phyloP scores from a whole-genome alignment of 1,140 invertebrate species.

The Brachionus rubens region DNA sequence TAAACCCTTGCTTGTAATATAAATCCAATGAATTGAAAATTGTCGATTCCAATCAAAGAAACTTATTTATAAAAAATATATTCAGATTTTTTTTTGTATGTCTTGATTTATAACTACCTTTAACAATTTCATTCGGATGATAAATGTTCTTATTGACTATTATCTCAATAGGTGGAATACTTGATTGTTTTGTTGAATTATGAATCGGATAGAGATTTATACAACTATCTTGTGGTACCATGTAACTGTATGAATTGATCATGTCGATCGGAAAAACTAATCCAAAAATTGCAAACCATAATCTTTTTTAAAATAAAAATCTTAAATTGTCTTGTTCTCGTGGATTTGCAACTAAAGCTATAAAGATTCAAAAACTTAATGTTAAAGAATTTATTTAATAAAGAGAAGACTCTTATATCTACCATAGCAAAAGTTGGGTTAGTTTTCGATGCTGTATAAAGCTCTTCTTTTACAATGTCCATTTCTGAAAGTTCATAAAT shows the following conservation, averaged over 20 bases:
- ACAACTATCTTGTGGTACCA: slow-evolving; percentile 33
- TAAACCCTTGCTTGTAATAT: slow-evolving; percentile 25
- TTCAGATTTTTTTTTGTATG: no score
- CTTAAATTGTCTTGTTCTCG: no score
- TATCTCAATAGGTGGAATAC: neutral
- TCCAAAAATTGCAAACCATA: neutral
- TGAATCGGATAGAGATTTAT: slow-evolving; percentile 19
- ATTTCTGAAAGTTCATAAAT: no score
- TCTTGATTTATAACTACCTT: neutral
- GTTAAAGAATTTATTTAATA: no score
- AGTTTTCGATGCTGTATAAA: no score
- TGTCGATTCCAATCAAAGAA: slow-evolving; percentile 1
- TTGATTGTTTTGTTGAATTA: slow-evolving; percentile 1
- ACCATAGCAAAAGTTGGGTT: no score
- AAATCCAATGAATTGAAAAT: slow-evolving; percentile 23
- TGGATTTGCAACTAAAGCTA: no score
- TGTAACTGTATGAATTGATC: slow-evolving; percentile 1
- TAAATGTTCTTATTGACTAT: neutral
- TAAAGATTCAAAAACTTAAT: no score
- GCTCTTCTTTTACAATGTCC: no score
- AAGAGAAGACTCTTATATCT: no score
- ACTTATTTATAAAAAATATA: neutral
- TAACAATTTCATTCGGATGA: slow-evolving; percentile 13
- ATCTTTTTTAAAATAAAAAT: neutral
- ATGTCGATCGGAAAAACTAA: neutral